Evolutionary conservation across 2,888 invertebrate genomes (phyloP), one percentile per base, ranked within the genome.

Genomic region (Drosophila buzzatii): DNA sequence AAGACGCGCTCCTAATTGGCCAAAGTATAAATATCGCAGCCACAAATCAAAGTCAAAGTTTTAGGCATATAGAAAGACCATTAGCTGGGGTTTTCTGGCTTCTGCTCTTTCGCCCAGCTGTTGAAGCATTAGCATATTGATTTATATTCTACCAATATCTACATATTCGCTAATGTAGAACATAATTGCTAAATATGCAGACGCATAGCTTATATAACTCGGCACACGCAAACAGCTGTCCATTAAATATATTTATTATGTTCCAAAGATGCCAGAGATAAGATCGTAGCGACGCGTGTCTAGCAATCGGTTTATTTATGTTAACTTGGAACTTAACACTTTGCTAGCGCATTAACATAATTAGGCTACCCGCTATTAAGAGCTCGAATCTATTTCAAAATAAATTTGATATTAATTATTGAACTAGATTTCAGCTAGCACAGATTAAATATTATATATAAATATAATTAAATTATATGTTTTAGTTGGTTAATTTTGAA

Each of bases 1-100:
- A 44, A 60, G 56, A 47, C 53, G 23, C 52, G 58, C 58, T 47
- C 41, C 56, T 70, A 66, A 63, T 70, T 75, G 76, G 64, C 27
- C 44, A 58, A 44, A 47, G 42, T 18, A 16, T 14, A 23, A 63
- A 39, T 55, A 63, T 61, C 55, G 41, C 20, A 42, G 49, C 37
- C n/a, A 49, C 57, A 62, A 68, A 63, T 60, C 49, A 60, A 60
- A 35, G 33, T 23, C 62, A 51, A 27, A 16, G 23, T 47, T n/a
- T 27, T 47, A 23, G 23, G 12, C 18, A 44, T 44, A 44, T 12
- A 27, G 44, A 44, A 20, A 14, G 7, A 16, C 37, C 20, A 35
- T 52, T 35, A 35, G 33, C 7, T 9, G 49, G 2, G 16, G 9
- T 49, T 51, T 23, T 16, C 10, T 18, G 3, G 27, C 27, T 2